Base-by-base conservation (phyloP, 2,113 vertebrate genomes). In the Tupaia tana region DNA sequence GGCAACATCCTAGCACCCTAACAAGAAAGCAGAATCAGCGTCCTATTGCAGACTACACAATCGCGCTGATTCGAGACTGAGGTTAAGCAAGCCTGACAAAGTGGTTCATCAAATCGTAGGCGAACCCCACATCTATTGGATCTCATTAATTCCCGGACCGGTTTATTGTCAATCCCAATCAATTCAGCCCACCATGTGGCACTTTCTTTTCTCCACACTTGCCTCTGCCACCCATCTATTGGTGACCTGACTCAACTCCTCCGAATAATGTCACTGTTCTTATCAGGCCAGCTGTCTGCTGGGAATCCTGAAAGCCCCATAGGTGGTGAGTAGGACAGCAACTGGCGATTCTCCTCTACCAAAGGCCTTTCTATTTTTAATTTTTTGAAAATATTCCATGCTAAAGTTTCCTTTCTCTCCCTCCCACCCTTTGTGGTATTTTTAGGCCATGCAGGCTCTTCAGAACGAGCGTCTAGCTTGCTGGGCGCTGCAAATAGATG, bases 281-380 rank as follows among this genome's bases (percentile, higher is more conserved):
- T 11, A 0, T 71, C 90, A 94, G 6, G 9, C 29, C 1, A 4
- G 43, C 66, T 73, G 18, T 61, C 91, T 91, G 34, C 79, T 52
- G 75, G 92, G 91, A 91, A 97, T 95, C 86, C 78, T 58, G 80
- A 91, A 95, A 83, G 83, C 54, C 80, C 80, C 34, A 24, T 73
- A 97, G 94, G 96, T 96, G 89, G 82, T 77, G 86, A 94, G 29
- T 16, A 15, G 89, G 93, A 91, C 64, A 82, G 90, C 73, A 90
- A 97, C 58, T 83, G 89, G 81, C 0, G 16, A 95, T 27, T 96
- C 79, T 95, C 20, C 3, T 95, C 85, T 96, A 89, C 83, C 58
- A 29, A 96, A 96, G 78, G 96, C 86, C 75, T 96, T 97, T 96
- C 97, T 96, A 97, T 97, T 97, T 98, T 98, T 96, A 97, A 94